Conservation (phyloP, 1,140 invertebrate species). For the Bombus vancouverensis region DNA sequence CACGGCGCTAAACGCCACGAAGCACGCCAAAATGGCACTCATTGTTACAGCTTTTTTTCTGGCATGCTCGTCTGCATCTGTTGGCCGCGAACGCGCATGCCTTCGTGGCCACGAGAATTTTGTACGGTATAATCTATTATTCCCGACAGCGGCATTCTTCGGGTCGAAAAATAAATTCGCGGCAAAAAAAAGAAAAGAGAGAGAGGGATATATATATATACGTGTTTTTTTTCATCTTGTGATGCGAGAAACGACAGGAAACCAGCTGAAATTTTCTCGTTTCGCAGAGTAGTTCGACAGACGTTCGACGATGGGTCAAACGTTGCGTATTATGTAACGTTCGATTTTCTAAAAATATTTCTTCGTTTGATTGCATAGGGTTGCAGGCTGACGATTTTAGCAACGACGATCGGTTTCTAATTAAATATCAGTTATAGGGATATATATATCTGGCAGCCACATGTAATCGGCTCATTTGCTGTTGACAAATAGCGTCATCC, state of each 20-base stretch:
- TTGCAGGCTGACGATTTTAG: slow-evolving; percentile 20
- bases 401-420: slow-evolving; percentile 56
- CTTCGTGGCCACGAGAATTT: slow-evolving; percentile 27
- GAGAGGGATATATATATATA: no score
- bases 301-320: background rate
- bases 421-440: slow-evolving; percentile 57
- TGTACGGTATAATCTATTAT: slow-evolving; percentile 15
- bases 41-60: slow-evolving; percentile 14
- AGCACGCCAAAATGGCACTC: slow-evolving; percentile 57
- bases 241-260: background rate
- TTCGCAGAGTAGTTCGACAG: background rate
- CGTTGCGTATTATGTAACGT: background rate
- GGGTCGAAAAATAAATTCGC: slow-evolving; percentile 9
- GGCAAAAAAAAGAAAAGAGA: background rate
- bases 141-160: background rate
- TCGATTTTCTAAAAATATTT: background rate
- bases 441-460: slow-evolving; percentile 7
- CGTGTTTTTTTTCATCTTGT: background rate
- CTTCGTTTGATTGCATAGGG: background rate
- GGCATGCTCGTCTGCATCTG: slow-evolving; percentile 22
- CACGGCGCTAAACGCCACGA: slow-evolving; percentile 44
- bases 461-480: slow-evolving; percentile 67
- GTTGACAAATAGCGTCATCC: slow-evolving; percentile 68
- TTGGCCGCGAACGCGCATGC: slow-evolving; percentile 1
- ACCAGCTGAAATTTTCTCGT: background rate